Evolutionary conservation across 2,888 invertebrate genomes (phyloP), one percentile per base, ranked within the genome.

Genomic region (Schizotus pectinicornis): DNA sequence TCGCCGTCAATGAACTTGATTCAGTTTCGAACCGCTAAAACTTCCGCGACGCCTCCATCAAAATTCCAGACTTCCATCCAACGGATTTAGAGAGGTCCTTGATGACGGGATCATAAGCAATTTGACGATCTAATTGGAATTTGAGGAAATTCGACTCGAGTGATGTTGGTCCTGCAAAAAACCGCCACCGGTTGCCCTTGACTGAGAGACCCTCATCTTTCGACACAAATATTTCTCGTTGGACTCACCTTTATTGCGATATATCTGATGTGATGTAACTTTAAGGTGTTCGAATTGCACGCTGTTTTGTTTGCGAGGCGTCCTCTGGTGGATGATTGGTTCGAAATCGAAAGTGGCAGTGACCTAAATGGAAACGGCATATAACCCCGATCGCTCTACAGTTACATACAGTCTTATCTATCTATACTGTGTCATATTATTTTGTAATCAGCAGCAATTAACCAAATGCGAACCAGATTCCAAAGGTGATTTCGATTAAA

Each of bases 321-420:
- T 9, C 38, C 8, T 7, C 0, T 6, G 1, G 31, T 6, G 33
- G 3, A 22, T 22, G 22, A 22, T 22, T 22, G 5, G 22, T 22
- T 22, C 22, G 22, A 9, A 67, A 67, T 63, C 54, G 69, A 68
- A 68, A 69, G 67, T 65, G 68, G 63, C 68, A 68, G 56, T 69
- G 69, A 69, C 69, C 69, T 53, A 67, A 48, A 64, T 54, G 43
- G 30, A 33, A 22, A 22, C 22, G 22, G 22, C 22, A 22, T n/a
- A 22, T 5, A 3, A 22, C 3, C 22, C 22, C 22, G 22, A 22
- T 22, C 22, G 22, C 22, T 22, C 22, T 22, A 5, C 52, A 51
- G 50, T 51, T 51, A 50, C 50, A 50, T 22, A 22, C 5, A 22
- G 22, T 22, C 22, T 22, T 22, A 22, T 22, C 22, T 22, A 22